Conservation (phyloP, 2,888 invertebrate species). For the Melolontha melolontha region DNA sequence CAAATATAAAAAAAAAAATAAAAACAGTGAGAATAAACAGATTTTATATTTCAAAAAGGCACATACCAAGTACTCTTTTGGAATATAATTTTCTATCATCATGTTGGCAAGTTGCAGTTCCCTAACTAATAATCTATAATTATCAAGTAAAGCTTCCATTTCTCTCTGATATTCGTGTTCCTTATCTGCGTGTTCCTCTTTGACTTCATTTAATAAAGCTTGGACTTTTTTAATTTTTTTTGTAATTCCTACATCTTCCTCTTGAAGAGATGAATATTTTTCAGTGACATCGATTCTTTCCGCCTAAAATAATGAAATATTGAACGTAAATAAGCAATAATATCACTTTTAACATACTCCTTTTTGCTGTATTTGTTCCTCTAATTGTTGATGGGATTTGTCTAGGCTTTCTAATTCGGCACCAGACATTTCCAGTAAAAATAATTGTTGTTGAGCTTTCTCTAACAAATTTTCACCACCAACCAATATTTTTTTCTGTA, state of each 20-base stretch:
- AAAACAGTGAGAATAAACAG: slow-evolving; percentile 8
- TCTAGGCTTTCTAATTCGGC: slow-evolving; percentile 83
- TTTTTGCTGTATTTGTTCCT: slow-evolving; percentile 86
- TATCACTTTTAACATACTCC: slow-evolving; percentile 69
- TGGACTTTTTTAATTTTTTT: slow-evolving; percentile 93
- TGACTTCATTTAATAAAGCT: slow-evolving; percentile 86
- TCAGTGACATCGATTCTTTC: slow-evolving; percentile 95
- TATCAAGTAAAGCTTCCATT: slow-evolving; percentile 95
- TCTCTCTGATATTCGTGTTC: slow-evolving; percentile 96
- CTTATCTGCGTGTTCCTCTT: slow-evolving; percentile 86
- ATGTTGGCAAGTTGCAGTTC: slow-evolving; percentile 93
- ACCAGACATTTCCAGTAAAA: slow-evolving; percentile 88
- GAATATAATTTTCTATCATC: slow-evolving; percentile 93
- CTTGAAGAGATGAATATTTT: slow-evolving; percentile 93
- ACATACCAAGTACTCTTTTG: slow-evolving; percentile 88
- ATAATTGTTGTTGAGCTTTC: slow-evolving; percentile 94
- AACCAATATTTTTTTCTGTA: slow-evolving; percentile 96
- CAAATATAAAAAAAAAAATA: slow-evolving; percentile 51
- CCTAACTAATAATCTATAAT: slow-evolving; percentile 87
- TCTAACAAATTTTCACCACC: slow-evolving; percentile 98
- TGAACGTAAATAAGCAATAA: slow-evolving; percentile 36
- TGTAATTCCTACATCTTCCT: slow-evolving; percentile 92
- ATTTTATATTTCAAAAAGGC: slow-evolving; percentile 27
- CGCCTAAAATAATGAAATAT: slow-evolving; percentile 68
- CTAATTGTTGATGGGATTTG: slow-evolving; percentile 83